These are phyloP conservation scores for Mercenaria mercenaria DNA, from an alignment of 1,140 invertebrate species.

Conservation along the genomic window DNA sequence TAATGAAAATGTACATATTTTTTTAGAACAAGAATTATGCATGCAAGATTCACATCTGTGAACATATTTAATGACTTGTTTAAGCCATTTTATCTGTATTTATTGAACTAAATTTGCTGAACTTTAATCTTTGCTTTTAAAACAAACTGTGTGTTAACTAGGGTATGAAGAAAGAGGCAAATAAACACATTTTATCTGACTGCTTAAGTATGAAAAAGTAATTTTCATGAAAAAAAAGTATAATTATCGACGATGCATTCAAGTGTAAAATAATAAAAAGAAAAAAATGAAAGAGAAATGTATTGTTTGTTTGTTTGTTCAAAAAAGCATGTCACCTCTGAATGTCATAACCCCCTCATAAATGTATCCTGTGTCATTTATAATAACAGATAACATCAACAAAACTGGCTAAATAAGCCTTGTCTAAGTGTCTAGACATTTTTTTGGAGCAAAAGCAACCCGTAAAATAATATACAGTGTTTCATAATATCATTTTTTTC, in stretches of 20 bases:
- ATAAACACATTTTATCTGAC: conserved; percentile 29
- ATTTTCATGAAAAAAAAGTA: background rate
- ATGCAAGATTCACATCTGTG: too few relatives aligned
- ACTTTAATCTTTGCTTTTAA: too few relatives aligned
- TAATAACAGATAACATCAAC: background rate
- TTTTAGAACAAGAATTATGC: too few relatives aligned
- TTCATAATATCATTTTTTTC: background rate
- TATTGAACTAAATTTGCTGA: too few relatives aligned
- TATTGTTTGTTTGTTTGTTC: conserved; percentile 34
- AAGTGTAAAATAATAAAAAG: background rate
- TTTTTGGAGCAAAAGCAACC: background rate
- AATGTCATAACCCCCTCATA: background rate
- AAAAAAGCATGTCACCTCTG: background rate
- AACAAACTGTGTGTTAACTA: conserved; percentile 4
- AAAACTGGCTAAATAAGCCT: background rate
- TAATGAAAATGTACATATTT: too few relatives aligned
- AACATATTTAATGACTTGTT: too few relatives aligned
- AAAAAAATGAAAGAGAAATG: background rate
- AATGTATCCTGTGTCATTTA: conserved; percentile 21
- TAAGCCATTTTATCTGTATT: too few relatives aligned
- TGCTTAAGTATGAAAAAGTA: background rate
- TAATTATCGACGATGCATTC: conserved; percentile 15
- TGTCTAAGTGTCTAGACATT: background rate
- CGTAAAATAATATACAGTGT: background rate
- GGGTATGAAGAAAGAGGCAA: conserved; percentile 21